These are phyloP conservation scores for Haplochromis vanheusdeni DNA, from an alignment of 2,113 vertebrate genomes.

Conservation along the genomic window DNA sequence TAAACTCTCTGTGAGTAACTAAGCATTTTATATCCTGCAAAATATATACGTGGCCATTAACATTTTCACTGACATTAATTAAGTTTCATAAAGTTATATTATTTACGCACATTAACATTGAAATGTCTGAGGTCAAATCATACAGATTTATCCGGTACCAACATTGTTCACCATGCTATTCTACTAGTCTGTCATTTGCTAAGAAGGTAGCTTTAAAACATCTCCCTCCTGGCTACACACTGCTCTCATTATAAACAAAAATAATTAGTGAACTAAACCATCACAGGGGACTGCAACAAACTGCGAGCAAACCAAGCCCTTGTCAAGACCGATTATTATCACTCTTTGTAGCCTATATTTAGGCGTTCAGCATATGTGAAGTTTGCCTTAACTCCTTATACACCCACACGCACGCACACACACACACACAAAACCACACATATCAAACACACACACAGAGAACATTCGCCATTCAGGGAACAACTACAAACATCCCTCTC, in stretches of 20 bases:
- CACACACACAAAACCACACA: not conserved
- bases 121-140: not conserved
- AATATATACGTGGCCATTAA: not conserved
- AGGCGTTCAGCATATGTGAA: not conserved
- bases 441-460: not conserved
- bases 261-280: not conserved
- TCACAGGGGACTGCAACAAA: not conserved
- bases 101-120: not conserved
- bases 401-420: not conserved
- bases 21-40: not conserved
- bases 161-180: not conserved
- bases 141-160: not conserved
- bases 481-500: slow-evolving; percentile 53
- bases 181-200: not conserved
- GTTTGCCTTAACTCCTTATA: not conserved
- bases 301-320: not conserved
- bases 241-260: not conserved
- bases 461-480: slow-evolving; percentile 34
- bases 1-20: not conserved
- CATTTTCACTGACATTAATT: not conserved
- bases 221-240: not conserved
- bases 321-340: not conserved
- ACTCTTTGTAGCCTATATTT: slow-evolving; percentile 26
- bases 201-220: not conserved
- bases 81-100: not conserved